Percentiles rank a stretch among this genome's conserved stretches.
Evolutionary conservation across 2,888 invertebrate genomes (phyloP).

Genomic region (Meta bourneti): DNA sequence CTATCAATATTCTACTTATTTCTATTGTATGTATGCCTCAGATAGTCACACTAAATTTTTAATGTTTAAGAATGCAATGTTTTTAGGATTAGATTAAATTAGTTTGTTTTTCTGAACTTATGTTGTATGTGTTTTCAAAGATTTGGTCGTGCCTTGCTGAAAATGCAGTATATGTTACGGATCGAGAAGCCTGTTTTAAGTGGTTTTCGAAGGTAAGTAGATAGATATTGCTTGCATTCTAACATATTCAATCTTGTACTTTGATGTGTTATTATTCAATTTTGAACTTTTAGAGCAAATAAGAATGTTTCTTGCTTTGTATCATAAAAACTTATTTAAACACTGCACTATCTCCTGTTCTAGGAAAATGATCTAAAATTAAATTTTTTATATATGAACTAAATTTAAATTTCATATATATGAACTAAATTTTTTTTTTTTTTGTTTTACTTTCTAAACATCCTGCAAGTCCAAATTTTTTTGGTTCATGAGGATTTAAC

Average conservation of each 20-base stretch:
- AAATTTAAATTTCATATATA: too few species aligned
- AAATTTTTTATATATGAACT: too few species aligned
- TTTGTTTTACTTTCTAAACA: too few species aligned
- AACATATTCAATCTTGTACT: not conserved
- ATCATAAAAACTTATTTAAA: too few species aligned
- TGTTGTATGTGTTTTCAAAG: slow-evolving; percentile 56
- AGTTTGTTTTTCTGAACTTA: not conserved
- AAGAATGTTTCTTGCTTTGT: too few species aligned
- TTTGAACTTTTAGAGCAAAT: not conserved
- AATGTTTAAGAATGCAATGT: not conserved
- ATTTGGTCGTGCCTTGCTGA: slow-evolving; percentile 98
- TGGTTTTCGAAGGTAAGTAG: slow-evolving; percentile 93
- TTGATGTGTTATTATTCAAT: not conserved
- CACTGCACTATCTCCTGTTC: too few species aligned
- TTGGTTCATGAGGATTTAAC: too few species aligned
- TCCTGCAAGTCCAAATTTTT: too few species aligned
- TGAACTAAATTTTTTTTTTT: too few species aligned
- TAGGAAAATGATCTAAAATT: too few species aligned
- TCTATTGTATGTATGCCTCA: too few species aligned
- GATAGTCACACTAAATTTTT: not conserved
- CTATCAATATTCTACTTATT: too few species aligned
- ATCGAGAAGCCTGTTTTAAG: slow-evolving; percentile 97
- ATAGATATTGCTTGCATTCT: not conserved
- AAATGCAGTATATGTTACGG: slow-evolving; percentile 93
- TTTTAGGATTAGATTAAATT: not conserved